Base-by-base conservation (phyloP, 2,797 vertebrate species). In the Alauda arvensis region DNA sequence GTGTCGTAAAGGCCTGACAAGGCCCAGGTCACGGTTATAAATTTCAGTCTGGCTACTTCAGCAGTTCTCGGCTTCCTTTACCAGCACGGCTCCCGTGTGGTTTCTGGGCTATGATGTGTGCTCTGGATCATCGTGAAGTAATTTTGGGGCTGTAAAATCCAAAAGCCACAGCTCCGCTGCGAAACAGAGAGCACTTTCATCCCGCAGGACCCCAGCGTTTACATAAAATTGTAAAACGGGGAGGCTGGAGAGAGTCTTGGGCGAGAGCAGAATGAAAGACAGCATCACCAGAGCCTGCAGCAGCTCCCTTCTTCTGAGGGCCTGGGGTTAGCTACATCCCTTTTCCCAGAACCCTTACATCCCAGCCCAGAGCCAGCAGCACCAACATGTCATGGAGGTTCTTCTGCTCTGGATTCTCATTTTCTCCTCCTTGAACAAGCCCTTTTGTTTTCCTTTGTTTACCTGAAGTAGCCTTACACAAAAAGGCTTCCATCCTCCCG, bases 21-120 rank as follows among this genome's bases (percentile, higher is more conserved):
- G 95, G 96, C 95, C 96, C 97, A 95, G 96, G 97, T 95, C 96
- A 93, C 49, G 18, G 94, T 93, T 91, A 93, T 97, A 97, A 97
- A 97, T 97, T 95, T 96, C 96, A 92, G 94, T 94, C 95, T 96
- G 96, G 95, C 96, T 95, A 96, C 94, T 93, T 92, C 84, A 94
- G 90, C 91, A 95, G 92, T 83, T 89, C 92, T 91, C 88, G 5
- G 95, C 94, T 88, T 94, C 94, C 94, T 91, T 93, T 91, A 83
- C 94, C 91, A 71, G 84, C 91, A 89, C 19, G 14, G 89, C 90
- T 96, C 96, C 95, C 76, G 52, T 89, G 96, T 89, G 96, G 96
- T 94, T 96, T 94, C 96, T 75, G 82, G 78, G 93, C 95, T 93
- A 94, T 92, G 93, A 91, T 94, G 94, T 96, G 95, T 90, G 95